Percentiles rank a stretch among this genome's conserved stretches.
These are phyloP conservation scores for Zoanthus sansibaricus DNA, from an alignment of 92 coral and sea anemone genomes.

Conservation along the genomic window DNA sequence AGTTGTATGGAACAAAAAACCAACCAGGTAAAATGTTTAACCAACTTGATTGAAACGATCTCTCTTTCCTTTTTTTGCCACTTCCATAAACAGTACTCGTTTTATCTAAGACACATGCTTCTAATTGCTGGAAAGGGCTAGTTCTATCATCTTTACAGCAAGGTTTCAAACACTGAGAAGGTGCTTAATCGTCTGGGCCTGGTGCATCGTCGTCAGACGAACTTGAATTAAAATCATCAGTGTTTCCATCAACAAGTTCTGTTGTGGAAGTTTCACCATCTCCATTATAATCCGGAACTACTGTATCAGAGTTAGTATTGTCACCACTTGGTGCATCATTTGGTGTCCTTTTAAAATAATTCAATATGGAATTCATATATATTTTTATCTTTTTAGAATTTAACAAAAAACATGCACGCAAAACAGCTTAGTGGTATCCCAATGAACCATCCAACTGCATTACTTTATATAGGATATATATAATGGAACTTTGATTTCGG, in stretches of 20 bases:
- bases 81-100: not conserved
- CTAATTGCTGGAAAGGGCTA: not conserved
- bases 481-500: conserved; percentile 2
- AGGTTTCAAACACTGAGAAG: not conserved
- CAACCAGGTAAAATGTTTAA: not conserved
- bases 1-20: not conserved
- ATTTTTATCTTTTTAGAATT: conserved; percentile 1
- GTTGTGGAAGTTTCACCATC: not conserved
- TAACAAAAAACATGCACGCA: conserved; percentile 1
- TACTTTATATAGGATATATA: not conserved
- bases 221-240: too few species aligned
- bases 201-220: not conserved
- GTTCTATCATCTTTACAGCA: not conserved
- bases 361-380: conserved; percentile 5
- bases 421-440: not conserved
- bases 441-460: conserved; percentile 2
- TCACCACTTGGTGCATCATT: conserved; percentile 8
- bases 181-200: not conserved
- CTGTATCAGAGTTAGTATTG: conserved; percentile 20
- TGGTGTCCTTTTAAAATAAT: conserved; percentile 14
- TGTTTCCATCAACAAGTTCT: too few species aligned
- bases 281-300: not conserved
- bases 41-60: not conserved
- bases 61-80: not conserved
- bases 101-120: not conserved